Evolutionary conservation across 2,797 vertebrate species (phyloP).

Genomic region (Labroides dimidiatus): DNA sequence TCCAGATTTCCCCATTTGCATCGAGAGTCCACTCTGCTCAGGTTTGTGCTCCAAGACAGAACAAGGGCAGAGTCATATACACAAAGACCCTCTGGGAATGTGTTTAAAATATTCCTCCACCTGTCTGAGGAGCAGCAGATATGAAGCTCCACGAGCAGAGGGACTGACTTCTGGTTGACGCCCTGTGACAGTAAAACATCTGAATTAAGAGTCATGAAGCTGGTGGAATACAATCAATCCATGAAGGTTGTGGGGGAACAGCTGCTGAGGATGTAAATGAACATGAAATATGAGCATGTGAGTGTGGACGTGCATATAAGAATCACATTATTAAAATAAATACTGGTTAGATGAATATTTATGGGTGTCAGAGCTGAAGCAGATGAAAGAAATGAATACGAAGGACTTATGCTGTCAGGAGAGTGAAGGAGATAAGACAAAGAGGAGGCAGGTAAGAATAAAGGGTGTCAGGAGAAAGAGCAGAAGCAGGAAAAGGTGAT

Average conservation of each 20-base stretch:
- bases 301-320: constrained; percentile 29
- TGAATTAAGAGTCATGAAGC: constrained; percentile 13
- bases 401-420: constrained; percentile 1
- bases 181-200: constrained; percentile 1
- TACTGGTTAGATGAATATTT: constrained; percentile 50
- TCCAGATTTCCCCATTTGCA: neutral
- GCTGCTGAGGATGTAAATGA: constrained; percentile 35
- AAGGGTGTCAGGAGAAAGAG: constrained; percentile 1
- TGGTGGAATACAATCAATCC: constrained; percentile 14
- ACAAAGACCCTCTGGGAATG: constrained; percentile 8
- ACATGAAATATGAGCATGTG: constrained; percentile 35
- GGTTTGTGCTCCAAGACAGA: constrained; percentile 7
- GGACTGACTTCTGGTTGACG: neutral
- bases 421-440: constrained; percentile 3
- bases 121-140: constrained; percentile 10
- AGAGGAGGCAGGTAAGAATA: constrained; percentile 6
- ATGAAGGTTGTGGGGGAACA: constrained; percentile 12
- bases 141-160: constrained; percentile 9
- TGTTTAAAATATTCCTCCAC: constrained; percentile 12
- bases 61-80: neutral
- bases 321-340: constrained; percentile 56
- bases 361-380: constrained; percentile 10
- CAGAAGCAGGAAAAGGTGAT: neutral
- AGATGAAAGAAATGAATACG: constrained; percentile 34
- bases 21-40: constrained; percentile 1